A percentile compares a stretch with the other conserved stretches of the same genome.
Evolutionary conservation across 1,140 invertebrate species (phyloP).

Genomic region (Drosophila watanabei): DNA sequence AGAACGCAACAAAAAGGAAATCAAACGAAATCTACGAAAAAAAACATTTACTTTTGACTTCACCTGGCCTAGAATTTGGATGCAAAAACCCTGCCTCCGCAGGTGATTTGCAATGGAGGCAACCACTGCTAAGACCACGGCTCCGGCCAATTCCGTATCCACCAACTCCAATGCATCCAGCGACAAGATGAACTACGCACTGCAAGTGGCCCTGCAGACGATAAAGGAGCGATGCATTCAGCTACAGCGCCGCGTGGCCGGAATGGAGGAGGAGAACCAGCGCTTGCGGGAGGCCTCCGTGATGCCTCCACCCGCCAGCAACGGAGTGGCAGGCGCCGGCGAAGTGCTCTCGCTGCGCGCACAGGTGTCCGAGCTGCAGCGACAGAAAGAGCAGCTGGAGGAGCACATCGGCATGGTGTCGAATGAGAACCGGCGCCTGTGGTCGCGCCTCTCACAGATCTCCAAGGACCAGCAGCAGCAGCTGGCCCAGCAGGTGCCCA

Average conservation of each 20-base stretch:
- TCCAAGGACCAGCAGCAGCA: constrained; percentile 86
- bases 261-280: constrained; percentile 91
- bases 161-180: constrained; percentile 25
- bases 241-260: constrained; percentile 89
- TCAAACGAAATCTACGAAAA: constrained; percentile 17
- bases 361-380: constrained; percentile 89
- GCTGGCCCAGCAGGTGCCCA: constrained; percentile 15
- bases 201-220: constrained; percentile 91
- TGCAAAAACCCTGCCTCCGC: constrained; percentile 8
- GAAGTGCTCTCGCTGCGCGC: constrained; percentile 86
- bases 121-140: constrained; percentile 18
- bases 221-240: constrained; percentile 92
- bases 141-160: constrained; percentile 1
- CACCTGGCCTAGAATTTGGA: background rate
- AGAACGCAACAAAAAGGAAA: constrained; percentile 33
- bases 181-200: constrained; percentile 86
- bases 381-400: constrained; percentile 91
- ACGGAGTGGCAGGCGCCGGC: constrained; percentile 54
- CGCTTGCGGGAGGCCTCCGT: constrained; percentile 86
- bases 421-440: constrained; percentile 92
- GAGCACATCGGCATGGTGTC: constrained; percentile 92
- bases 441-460: constrained; percentile 90
- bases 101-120: constrained; percentile 43
- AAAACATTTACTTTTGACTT: constrained; percentile 17
- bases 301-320: constrained; percentile 33